phyloP scores from a whole-genome alignment of 2,797 vertebrate genomes.

The Microctenopoma steveboyesi region DNA sequence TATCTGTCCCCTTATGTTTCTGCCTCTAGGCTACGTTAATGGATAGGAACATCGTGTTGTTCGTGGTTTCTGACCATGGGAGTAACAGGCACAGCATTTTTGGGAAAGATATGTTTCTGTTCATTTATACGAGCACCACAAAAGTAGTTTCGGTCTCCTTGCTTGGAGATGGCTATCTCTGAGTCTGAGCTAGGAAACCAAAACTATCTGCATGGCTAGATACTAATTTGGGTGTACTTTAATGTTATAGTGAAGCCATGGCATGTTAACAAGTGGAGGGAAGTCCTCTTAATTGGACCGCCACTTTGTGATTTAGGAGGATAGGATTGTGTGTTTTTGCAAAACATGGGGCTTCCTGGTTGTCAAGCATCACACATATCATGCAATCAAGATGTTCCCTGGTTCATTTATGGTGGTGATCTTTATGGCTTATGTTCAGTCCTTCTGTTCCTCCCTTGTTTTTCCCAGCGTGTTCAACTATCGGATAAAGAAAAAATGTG shows the following conservation, averaged over 20 bases:
- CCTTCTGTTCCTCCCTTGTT: background rate
- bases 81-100: background rate
- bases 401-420: conserved; percentile 20
- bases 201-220: conserved; percentile 33
- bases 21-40: background rate
- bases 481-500: background rate
- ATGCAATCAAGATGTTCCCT: conserved; percentile 36
- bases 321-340: conserved; percentile 21
- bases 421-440: conserved; percentile 1
- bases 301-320: conserved; percentile 43
- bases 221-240: conserved; percentile 47
- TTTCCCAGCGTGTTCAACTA: background rate
- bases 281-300: conserved; percentile 26
- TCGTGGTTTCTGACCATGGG: no score
- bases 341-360: conserved; percentile 27
- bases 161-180: conserved; percentile 17
- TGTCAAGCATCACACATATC: conserved; percentile 31
- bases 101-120: background rate
- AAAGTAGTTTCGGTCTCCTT: background rate
- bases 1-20: background rate
- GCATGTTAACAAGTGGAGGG: conserved; percentile 36
- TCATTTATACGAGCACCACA: background rate
- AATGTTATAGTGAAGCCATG: conserved; percentile 29
- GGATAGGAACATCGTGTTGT: background rate
- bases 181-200: conserved; percentile 36